A percentile compares a stretch with the other conserved stretches of the same genome.
These are phyloP conservation scores for Hyalella azteca DNA, from an alignment of 2,888 invertebrate species.

Conservation along the genomic window DNA sequence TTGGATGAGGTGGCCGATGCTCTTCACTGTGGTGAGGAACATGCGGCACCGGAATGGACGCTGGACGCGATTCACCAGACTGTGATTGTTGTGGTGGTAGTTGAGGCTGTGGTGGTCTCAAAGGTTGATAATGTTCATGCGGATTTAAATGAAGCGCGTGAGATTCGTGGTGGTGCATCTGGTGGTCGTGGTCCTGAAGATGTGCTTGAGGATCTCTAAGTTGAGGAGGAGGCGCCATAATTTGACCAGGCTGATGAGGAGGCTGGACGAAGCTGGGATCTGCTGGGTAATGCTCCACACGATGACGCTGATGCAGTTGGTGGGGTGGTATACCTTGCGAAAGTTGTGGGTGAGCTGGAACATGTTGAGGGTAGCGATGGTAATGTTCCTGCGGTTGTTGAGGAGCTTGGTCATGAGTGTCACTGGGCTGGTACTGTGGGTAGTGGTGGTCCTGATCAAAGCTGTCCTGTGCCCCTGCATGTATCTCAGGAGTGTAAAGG, in stretches of 20 bases:
- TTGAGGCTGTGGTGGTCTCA: constrained; percentile 38
- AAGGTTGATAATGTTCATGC: constrained; percentile 25
- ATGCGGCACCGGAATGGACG: background rate
- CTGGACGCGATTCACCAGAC: constrained; percentile 52
- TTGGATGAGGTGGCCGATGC: constrained; percentile 59
- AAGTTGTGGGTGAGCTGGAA: background rate
- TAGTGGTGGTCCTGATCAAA: background rate
- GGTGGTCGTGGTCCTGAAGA: background rate
- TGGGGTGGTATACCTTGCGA: constrained; percentile 1
- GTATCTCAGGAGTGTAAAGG: background rate
- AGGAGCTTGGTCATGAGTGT: constrained; percentile 4
- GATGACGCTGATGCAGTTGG: background rate
- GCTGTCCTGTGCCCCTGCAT: background rate
- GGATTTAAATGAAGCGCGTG: constrained; percentile 36
- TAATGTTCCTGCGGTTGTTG: background rate
- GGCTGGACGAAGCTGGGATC: background rate
- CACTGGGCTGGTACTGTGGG: background rate
- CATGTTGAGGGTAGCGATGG: background rate
- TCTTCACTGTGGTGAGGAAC: background rate
- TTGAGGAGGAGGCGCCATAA: constrained; percentile 6
- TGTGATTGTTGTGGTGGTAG: constrained; percentile 50
- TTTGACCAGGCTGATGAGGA: background rate
- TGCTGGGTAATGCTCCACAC: background rate
- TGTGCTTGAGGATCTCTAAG: background rate
- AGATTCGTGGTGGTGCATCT: background rate